phyloP scores from a whole-genome alignment of 2,113 vertebrate genomes.

The Falcunculus frontatus region DNA sequence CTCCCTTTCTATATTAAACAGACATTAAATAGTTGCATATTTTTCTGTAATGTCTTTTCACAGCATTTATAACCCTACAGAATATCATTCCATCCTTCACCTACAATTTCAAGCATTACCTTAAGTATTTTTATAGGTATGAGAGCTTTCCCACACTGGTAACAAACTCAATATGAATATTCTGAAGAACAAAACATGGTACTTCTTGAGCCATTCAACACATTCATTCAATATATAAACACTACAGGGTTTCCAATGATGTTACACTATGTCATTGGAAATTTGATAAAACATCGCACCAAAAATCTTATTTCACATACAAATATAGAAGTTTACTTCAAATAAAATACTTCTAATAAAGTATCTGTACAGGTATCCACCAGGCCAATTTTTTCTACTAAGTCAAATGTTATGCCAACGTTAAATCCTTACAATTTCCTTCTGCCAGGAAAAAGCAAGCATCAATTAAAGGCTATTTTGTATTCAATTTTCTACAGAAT shows the following conservation, averaged over 20 bases:
- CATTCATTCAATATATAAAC: neutral
- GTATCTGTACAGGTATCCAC: neutral
- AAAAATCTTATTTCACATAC: neutral
- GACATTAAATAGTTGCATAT: neutral
- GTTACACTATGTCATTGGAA: neutral
- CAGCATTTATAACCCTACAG: neutral
- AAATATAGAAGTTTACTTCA: neutral
- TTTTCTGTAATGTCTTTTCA: neutral
- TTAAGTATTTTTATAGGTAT: neutral
- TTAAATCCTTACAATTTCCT: neutral
- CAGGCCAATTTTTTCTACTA: neutral
- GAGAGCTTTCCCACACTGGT: neutral
- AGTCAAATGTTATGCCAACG: neutral
- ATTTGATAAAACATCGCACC: neutral
- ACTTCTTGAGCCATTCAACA: neutral
- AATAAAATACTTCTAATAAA: neutral
- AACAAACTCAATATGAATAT: neutral
- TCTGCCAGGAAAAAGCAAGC: neutral
- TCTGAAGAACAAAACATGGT: neutral
- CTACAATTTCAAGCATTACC: neutral
- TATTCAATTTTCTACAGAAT: neutral
- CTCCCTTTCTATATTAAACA: neutral
- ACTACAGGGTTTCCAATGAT: neutral
- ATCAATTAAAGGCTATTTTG: neutral
- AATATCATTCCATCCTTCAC: neutral